Conservation (phyloP, 2,888 invertebrate species). For the Panopea generosa region DNA sequence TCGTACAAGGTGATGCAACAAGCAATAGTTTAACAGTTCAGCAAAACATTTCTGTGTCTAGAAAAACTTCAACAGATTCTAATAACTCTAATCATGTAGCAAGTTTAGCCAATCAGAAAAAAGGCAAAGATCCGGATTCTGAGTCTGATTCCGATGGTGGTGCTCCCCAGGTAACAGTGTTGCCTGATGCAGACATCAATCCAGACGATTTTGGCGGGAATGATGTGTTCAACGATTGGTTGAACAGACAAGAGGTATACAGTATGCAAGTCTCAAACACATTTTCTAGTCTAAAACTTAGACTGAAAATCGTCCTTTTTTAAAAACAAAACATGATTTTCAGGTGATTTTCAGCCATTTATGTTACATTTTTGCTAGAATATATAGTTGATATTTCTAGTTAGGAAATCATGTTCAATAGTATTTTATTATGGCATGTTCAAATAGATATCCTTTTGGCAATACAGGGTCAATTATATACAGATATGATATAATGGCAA, state of each 20-base stretch:
- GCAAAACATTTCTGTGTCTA: background rate
- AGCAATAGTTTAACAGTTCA: conserved; percentile 9
- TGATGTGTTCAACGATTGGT: conserved; percentile 74
- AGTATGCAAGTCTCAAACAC: no score
- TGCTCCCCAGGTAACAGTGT: conserved; percentile 48
- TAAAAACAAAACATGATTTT: no score
- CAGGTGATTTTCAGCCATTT: conserved; percentile 12
- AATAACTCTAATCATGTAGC: conserved; percentile 39
- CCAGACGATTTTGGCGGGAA: conserved; percentile 66
- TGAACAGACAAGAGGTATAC: conserved; percentile 74
- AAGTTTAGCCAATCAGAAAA: conserved; percentile 25
- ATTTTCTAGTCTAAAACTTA: no score
- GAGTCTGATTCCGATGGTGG: conserved; percentile 60
- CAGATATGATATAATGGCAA: no score
- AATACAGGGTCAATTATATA: no score
- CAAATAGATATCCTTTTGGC: no score
- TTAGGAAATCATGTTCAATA: no score
- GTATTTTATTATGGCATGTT: no score
- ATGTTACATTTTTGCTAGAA: background rate
- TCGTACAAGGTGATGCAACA: conserved; percentile 2
- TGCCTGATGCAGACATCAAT: conserved; percentile 66
- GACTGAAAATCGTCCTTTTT: no score
- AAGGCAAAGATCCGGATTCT: conserved; percentile 32
- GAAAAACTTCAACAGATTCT: conserved; percentile 52
- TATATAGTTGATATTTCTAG: no score